Evolutionary conservation across 2,113 vertebrate species (phyloP).

Genomic region (Isichthys henryi): DNA sequence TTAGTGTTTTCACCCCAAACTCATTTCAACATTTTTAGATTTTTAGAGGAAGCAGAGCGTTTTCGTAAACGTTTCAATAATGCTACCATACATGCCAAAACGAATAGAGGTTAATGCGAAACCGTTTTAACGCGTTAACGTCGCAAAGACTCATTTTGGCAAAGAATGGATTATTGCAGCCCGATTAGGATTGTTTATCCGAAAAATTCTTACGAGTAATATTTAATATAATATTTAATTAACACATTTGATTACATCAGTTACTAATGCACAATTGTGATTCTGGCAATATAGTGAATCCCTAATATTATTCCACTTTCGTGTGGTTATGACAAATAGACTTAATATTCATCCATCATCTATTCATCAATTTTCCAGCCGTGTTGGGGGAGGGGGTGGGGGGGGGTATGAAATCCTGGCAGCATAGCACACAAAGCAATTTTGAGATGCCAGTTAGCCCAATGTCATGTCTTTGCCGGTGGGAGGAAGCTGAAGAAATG

Average conservation of each 20-base stretch:
- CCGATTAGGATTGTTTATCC: background rate
- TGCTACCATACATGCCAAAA: background rate
- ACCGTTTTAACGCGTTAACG: background rate
- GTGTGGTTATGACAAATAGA: background rate
- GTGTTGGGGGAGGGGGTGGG: background rate
- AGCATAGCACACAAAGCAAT: background rate
- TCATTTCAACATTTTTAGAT: background rate
- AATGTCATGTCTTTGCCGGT: background rate
- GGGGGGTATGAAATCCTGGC: background rate
- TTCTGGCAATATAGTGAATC: background rate
- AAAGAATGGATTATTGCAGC: background rate
- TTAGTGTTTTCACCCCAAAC: background rate
- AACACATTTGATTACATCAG: background rate
- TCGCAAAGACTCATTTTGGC: background rate
- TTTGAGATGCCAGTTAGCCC: background rate
- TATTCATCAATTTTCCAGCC: background rate
- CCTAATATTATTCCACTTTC: background rate
- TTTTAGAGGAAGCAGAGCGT: background rate
- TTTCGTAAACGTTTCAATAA: background rate
- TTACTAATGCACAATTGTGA: background rate
- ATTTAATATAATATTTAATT: background rate
- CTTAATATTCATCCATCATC: background rate
- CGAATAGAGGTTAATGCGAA: background rate
- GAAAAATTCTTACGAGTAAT: background rate
- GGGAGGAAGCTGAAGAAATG: background rate